Base-by-base conservation (phyloP, 2,797 vertebrate genomes). In the Kryptopterus vitreolus region DNA sequence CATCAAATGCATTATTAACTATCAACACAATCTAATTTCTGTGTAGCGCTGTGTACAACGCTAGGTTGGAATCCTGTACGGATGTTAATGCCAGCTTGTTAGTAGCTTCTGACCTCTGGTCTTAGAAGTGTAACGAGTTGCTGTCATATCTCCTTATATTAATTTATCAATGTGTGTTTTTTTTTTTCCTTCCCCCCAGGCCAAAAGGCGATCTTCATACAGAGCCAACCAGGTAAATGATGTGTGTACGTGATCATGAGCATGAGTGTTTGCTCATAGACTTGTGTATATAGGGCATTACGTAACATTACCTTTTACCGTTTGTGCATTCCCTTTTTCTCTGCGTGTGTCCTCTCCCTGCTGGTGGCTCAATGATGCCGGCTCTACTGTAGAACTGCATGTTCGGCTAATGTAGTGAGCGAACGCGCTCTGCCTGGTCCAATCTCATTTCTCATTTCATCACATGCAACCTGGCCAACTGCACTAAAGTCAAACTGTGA, bases 311-410 rank as follows among this genome's bases (percentile, higher is more conserved):
- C 11, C 59, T 29, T 73, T 82, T 43, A 31, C 57, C 20, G 35
- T 48, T 75, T 71, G 48, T 7, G n/a, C 50, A 70, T 43, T 63
- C 18, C 53, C 50, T 11, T 31, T 31, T 69, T 76, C 35, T 59
- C 38, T 66, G 43, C 52, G 43, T 16, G 46, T 38, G n/a, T 59
- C 22, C 58, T 83, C 58, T 76, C 24, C n/a, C 38, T 46, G 46
- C 7, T 3, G 10, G 16, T 90, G 91, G 91, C 89, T 90, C 91
- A 90, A 86, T 92, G 89, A 90, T 79, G 89, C 92, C 87, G 89
- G 71, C 57, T 77, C 52, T 26, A 59, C 26, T 52, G 18, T 33
- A 46, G 26, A 31, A 61, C 62, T 68, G 78, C 61, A 46, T 80
- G 66, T 61, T 82, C 81, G 62, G 83, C 79, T 82, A 85, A 82